Evolutionary conservation across 1,140 invertebrate genomes (phyloP).

Genomic region (Drosophila lacteicornis): DNA sequence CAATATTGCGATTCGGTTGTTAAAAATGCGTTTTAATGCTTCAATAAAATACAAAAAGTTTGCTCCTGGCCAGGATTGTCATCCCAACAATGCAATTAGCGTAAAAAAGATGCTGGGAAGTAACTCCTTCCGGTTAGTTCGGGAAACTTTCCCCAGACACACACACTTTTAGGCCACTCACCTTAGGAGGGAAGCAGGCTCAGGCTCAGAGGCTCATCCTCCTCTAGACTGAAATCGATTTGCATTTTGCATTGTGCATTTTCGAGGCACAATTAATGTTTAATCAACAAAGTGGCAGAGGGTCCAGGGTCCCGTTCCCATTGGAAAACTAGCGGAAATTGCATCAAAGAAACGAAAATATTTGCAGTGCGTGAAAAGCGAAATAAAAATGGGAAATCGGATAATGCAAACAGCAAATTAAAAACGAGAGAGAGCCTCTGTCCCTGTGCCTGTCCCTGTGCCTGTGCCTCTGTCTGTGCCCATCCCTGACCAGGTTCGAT

Average conservation of each 20-base stretch:
- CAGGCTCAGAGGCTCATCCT: no score
- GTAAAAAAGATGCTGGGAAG: constrained; percentile 55
- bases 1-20: constrained; percentile 80
- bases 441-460: neutral
- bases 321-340: constrained; percentile 70
- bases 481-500: neutral
- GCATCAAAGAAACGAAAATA: constrained; percentile 72
- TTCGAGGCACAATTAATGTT: constrained; percentile 66
- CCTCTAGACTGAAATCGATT: constrained; percentile 19
- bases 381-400: constrained; percentile 50
- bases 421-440: constrained; percentile 42
- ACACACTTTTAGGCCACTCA: no score
- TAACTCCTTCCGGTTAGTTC: no score
- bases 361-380: constrained; percentile 65
- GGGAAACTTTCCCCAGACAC: no score
- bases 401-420: constrained; percentile 80
- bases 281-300: constrained; percentile 66
- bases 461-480: no score
- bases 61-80: neutral
- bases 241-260: constrained; percentile 43
- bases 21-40: constrained; percentile 85
- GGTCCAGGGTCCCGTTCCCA: neutral
- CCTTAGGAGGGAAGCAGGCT: no score
- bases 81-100: constrained; percentile 74
- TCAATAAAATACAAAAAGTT: constrained; percentile 84